A percentile compares a stretch with the other conserved stretches of the same genome.
These are phyloP conservation scores for Cataglyphis livida DNA, from an alignment of 2,888 invertebrate genomes.

Conservation along the genomic window DNA sequence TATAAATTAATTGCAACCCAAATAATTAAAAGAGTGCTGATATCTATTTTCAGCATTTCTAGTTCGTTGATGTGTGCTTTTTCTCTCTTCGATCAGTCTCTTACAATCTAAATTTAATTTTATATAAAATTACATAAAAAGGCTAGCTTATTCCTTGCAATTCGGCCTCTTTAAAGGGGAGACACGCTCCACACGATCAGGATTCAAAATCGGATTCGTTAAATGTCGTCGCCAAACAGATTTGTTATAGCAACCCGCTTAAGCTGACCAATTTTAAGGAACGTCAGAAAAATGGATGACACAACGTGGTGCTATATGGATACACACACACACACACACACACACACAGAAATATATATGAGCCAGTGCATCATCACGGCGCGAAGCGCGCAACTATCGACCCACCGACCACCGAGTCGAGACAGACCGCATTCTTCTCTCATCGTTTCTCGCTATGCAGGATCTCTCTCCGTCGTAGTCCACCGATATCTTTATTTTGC, in stretches of 20 bases:
- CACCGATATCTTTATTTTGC: constrained; percentile 76
- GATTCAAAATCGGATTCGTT: constrained; percentile 16
- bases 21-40: not conserved
- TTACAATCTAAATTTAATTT: not conserved
- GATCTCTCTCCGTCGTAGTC: constrained; percentile 48
- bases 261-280: constrained; percentile 54
- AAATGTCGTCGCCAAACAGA: constrained; percentile 44
- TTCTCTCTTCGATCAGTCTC: not conserved
- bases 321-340: constrained; percentile 3
- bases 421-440: constrained; percentile 76
- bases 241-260: constrained; percentile 54
- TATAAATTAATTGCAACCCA: not conserved
- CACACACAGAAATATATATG: not conserved
- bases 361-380: constrained; percentile 25
- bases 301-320: constrained; percentile 40
- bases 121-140: constrained; percentile 4
- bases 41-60: not conserved
- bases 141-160: not conserved
- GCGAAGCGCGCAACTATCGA: constrained; percentile 40
- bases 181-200: not conserved
- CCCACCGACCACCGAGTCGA: constrained; percentile 50
- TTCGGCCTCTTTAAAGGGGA: not conserved
- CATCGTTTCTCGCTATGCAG: constrained; percentile 65
- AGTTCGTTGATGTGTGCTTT: not conserved
- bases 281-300: constrained; percentile 66